Base-by-base conservation (phyloP, 2,113 vertebrate species). In the Grus americana region DNA sequence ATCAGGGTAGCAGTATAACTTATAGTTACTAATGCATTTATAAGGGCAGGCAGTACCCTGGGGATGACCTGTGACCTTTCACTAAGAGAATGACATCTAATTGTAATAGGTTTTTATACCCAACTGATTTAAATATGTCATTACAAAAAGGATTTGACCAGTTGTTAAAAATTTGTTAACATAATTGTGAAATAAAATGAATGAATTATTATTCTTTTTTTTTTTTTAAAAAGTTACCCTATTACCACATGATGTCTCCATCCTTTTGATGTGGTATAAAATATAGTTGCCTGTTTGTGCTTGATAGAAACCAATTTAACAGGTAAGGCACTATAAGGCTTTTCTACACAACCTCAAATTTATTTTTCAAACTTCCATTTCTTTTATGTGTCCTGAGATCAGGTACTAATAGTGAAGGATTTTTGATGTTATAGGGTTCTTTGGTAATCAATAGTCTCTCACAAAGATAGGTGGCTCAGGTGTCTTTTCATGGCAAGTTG, bases 61-160 rank as follows among this genome's bases (percentile, higher is more conserved):
- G 73, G 80, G 78, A 96, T 95, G 83, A 96, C 96, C 88, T 81
- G 87, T 80, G 63, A 95, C 92, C 88, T 97, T 95, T 87, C 72
- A n/a, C 42, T 79, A 83, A 87, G 23, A 95, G 79, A 59, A 90
- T 79, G 80, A 79, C 59, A 92, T 93, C 42, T 81, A 85, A 42
- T 66, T 73, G n/a, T 88, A 91, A 82, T 71, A 62, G 24, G 24
- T 38, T 93, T 89, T 96, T 95, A 95, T 91, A 86, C 78, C 32
- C 81, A 95, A 24, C 12, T 87, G 80, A 89, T 84, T 95, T 94
- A 92, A 97, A 92, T 15, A 70, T 74, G 29, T 61, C 61, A 93
- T 86, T 97, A 90, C 58, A 65, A 90, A 86, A 79, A 82, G 36
- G 16, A 96, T 92, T 87, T 81, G 16, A 30, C 26, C 24, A 93